These are phyloP conservation scores for Heteronetta atricapilla DNA, from an alignment of 2,113 vertebrate genomes.

Conservation along the genomic window DNA sequence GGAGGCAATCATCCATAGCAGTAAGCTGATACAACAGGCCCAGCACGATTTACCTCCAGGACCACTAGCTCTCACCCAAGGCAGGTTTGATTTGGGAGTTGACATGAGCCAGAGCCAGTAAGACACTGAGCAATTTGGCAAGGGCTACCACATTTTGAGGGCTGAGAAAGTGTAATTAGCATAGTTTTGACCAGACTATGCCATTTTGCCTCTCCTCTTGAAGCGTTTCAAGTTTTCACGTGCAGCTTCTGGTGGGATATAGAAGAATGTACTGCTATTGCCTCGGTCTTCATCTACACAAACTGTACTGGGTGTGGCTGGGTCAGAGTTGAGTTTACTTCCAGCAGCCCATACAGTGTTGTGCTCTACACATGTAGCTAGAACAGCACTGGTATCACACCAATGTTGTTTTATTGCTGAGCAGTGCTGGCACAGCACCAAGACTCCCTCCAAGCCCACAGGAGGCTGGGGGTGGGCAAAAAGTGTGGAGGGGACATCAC, in stretches of 20 bases:
- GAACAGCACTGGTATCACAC: too few relatives aligned
- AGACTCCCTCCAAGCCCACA: too few relatives aligned
- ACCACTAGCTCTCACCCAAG: not conserved
- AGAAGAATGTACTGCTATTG: not conserved
- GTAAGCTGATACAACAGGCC: not conserved
- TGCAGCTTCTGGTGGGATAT: not conserved
- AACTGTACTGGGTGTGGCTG: too few relatives aligned
- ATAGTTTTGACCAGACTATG: not conserved
- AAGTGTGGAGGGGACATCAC: too few relatives aligned
- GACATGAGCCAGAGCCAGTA: not conserved
- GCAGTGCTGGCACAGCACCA: too few relatives aligned
- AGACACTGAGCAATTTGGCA: not conserved
- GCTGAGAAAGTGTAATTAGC: not conserved
- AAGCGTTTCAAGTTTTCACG: not conserved
- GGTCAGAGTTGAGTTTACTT: too few relatives aligned
- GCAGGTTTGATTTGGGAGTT: not conserved
- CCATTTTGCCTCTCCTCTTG: not conserved
- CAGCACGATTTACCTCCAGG: not conserved
- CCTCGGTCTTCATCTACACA: not conserved
- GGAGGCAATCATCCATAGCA: not conserved
- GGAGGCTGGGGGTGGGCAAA: too few relatives aligned
- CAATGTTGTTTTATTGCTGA: too few relatives aligned
- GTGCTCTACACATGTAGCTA: too few relatives aligned
- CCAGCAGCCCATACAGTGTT: too few relatives aligned
- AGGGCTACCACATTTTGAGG: not conserved